Evolutionary conservation across 2,888 invertebrate genomes (phyloP).

Genomic region (Morpho helenor): DNA sequence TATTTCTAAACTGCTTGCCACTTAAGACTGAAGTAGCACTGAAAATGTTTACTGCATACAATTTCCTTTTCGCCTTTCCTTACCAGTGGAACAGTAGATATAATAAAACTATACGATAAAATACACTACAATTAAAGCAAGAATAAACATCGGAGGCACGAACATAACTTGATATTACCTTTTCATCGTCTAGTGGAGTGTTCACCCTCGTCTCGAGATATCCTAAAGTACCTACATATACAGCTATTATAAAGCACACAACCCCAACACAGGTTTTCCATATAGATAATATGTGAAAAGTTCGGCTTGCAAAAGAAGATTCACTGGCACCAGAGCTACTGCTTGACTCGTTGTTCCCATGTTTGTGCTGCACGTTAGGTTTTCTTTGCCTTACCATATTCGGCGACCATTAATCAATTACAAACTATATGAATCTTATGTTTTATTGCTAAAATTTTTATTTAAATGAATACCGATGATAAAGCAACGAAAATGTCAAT

Average conservation of each 20-base stretch:
- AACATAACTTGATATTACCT: conserved; percentile 64
- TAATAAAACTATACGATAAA: neutral
- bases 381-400: conserved; percentile 62
- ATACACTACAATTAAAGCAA: neutral
- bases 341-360: conserved; percentile 48
- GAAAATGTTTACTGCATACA: too few relatives aligned
- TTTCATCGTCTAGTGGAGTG: conserved; percentile 89
- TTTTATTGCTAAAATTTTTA: neutral
- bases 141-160: neutral
- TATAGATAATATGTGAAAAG: conserved; percentile 45
- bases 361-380: conserved; percentile 40
- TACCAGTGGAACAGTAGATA: too few relatives aligned
- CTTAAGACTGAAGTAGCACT: too few relatives aligned
- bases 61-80: too few relatives aligned
- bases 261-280: conserved; percentile 82
- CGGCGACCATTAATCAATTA: conserved; percentile 7
- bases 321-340: conserved; percentile 53
- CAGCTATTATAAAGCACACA: conserved; percentile 83
- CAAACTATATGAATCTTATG: neutral
- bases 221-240: conserved; percentile 87
- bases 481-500: too few relatives aligned
- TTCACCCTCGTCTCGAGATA: conserved; percentile 93
- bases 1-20: too few relatives aligned
- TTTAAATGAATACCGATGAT: too few relatives aligned
- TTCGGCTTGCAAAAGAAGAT: conserved; percentile 32